A percentile compares a stretch with the other conserved stretches of the same genome.
Conservation (phyloP, 2,113 vertebrate species). For the Rhabdornis inornatus region DNA sequence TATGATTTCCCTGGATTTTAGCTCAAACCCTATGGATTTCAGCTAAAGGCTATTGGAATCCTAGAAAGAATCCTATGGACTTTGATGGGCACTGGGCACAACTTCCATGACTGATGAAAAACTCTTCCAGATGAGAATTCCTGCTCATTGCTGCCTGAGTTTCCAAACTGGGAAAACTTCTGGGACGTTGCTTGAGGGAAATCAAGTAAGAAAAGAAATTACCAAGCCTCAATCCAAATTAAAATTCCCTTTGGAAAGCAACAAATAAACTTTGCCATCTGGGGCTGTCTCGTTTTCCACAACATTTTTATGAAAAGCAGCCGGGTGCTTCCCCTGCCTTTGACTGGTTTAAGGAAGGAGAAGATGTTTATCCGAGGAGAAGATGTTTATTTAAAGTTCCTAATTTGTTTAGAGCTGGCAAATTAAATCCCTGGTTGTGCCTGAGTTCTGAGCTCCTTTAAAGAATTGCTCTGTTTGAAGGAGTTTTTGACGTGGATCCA, state of each 20-base stretch:
- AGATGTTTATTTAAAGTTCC: slow-evolving; percentile 51
- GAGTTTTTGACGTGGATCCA: not conserved
- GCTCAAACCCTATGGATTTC: not conserved
- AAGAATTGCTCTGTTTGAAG: not conserved
- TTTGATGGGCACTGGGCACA: not conserved
- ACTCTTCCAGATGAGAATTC: not conserved
- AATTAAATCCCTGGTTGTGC: not conserved
- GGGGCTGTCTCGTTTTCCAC: slow-evolving; percentile 46
- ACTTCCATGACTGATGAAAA: not conserved
- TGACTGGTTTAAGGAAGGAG: not conserved
- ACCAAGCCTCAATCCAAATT: not conserved
- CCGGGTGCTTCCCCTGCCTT: slow-evolving; percentile 9
- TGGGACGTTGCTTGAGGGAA: not conserved
- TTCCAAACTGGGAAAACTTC: not conserved
- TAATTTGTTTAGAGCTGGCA: slow-evolving; percentile 44
- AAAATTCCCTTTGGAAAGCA: slow-evolving; percentile 42
- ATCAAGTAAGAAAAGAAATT: slow-evolving; percentile 1
- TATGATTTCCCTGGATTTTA: not conserved
- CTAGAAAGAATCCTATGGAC: not conserved
- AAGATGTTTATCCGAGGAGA: not conserved
- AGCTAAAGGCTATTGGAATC: not conserved
- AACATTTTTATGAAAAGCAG: slow-evolving; percentile 75
- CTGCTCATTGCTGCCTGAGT: not conserved
- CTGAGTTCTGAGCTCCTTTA: not conserved
- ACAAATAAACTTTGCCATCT: slow-evolving; percentile 67